phyloP scores from a whole-genome alignment of 2,113 vertebrate species.

The Puma concolor region DNA sequence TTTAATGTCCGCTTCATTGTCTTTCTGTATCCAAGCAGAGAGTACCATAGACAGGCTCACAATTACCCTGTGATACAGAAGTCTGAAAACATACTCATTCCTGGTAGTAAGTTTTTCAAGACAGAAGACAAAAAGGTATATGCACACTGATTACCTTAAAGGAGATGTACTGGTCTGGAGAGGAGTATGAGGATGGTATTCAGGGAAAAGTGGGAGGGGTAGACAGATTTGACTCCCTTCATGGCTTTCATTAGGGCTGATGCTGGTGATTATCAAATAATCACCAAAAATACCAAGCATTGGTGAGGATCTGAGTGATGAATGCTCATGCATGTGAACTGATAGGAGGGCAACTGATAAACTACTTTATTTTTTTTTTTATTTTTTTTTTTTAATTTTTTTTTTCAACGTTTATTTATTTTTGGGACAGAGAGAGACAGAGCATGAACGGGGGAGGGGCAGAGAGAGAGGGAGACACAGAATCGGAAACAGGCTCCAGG shows the following conservation, averaged over 20 bases:
- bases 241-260: not conserved
- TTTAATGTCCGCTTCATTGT: not conserved
- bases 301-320: not conserved
- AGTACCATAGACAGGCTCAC: not conserved
- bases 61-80: not conserved
- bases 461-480: no score
- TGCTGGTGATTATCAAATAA: not conserved
- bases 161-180: not conserved
- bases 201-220: not conserved
- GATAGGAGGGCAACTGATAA: not conserved
- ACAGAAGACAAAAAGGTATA: not conserved
- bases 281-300: not conserved
- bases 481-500: no score
- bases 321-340: no score
- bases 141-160: not conserved
- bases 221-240: not conserved
- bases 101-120: not conserved
- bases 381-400: no score
- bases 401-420: no score
- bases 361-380: no score
- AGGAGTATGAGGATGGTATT: not conserved
- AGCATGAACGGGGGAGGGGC: no score
- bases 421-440: no score
- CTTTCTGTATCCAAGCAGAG: not conserved
- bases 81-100: not conserved